Conservation (phyloP, 2,797 vertebrate genomes). For the Kryptopterus vitreolus region DNA sequence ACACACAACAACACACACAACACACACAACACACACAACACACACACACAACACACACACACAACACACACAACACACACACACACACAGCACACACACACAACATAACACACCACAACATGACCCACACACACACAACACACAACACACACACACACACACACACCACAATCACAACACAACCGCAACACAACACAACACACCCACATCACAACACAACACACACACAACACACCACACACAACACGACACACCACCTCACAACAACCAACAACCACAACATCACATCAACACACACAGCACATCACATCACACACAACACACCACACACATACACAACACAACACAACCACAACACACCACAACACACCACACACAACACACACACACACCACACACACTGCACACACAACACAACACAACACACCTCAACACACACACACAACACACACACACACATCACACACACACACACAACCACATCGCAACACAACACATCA, state of each 20-base stretch:
- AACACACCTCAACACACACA: conserved; percentile 61
- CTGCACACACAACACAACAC: not conserved
- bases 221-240: not conserved
- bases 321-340: conserved; percentile 51
- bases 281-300: not conserved
- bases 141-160: not conserved
- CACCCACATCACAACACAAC: conserved; percentile 41
- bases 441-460: too few species aligned
- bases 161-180: conserved; percentile 51
- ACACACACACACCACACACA: conserved; percentile 1
- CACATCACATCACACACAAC: conserved; percentile 56
- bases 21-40: conserved; percentile 67
- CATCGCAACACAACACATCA: conserved; percentile 39
- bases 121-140: too few species aligned
- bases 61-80: too few species aligned
- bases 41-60: not conserved
- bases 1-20: too few species aligned
- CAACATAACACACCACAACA: too few species aligned
- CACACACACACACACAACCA: not conserved
- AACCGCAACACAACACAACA: too few species aligned
- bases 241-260: not conserved
- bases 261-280: conserved; percentile 65
- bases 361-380: conserved; percentile 62
- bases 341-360: not conserved
- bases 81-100: conserved; percentile 63